Conservation (phyloP, 2,888 invertebrate genomes). For the Andricus curvator region DNA sequence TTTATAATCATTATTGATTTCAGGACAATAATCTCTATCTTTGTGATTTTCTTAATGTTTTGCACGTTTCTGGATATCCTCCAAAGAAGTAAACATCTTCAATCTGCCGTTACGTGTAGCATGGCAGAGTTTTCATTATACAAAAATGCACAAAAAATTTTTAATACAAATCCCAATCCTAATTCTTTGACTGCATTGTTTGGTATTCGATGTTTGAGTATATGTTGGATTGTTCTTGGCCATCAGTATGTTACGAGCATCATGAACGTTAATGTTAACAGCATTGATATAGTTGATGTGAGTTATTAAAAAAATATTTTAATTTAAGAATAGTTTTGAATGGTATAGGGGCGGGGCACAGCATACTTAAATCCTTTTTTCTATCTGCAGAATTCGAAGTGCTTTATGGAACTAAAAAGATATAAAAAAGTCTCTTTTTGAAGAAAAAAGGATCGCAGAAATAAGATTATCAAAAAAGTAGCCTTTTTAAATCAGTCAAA, state of each 20-base stretch:
- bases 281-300: background rate
- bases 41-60: background rate
- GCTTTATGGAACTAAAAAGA: too few species aligned
- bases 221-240: conserved; percentile 78
- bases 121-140: conserved; percentile 54
- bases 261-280: background rate
- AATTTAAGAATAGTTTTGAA: background rate
- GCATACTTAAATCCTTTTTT: too few species aligned
- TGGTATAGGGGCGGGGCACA: too few species aligned
- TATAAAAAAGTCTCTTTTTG: too few species aligned
- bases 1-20: background rate
- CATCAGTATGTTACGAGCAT: conserved; percentile 64
- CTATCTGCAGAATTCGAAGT: too few species aligned
- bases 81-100: background rate
- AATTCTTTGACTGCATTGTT: conserved; percentile 74
- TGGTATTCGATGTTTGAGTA: conserved; percentile 63
- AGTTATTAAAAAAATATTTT: background rate
- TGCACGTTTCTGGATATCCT: background rate
- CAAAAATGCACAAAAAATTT: conserved; percentile 73
- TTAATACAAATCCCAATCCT: conserved; percentile 63
- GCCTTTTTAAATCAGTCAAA: too few species aligned
- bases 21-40: background rate
- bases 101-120: background rate
- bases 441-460: too few species aligned
- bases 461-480: too few species aligned